Percentiles rank a stretch among this genome's conserved stretches.
phyloP scores from a whole-genome alignment of 2,113 vertebrate species.

The Ceratotherium simum region DNA sequence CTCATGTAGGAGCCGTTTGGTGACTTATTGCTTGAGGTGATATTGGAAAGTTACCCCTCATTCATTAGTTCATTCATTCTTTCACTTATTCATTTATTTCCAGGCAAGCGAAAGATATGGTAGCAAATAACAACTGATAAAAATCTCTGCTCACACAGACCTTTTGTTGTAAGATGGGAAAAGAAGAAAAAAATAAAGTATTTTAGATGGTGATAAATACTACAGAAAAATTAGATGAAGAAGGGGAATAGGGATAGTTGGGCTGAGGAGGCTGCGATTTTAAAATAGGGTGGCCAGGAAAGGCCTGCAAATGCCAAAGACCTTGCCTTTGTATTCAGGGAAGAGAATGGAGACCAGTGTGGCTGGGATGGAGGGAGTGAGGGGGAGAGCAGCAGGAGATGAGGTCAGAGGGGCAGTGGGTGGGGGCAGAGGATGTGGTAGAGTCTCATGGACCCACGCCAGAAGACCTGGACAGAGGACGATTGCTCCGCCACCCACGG shows the following conservation, averaged over 20 bases:
- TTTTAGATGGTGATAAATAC: not conserved
- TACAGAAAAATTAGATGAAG: not conserved
- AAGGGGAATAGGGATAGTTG: not conserved
- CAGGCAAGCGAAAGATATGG: not conserved
- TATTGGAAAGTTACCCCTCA: not conserved
- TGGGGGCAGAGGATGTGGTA: rapidly evolving
- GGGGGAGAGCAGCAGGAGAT: not conserved
- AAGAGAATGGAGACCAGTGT: not conserved
- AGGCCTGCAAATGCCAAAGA: not conserved
- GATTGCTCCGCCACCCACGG: rapidly evolving
- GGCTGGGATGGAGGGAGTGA: too few species aligned
- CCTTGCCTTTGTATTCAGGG: not conserved
- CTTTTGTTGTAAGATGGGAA: not conserved
- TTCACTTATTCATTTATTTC: not conserved
- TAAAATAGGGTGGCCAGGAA: not conserved
- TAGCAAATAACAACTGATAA: not conserved
- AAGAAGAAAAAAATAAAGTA: not conserved
- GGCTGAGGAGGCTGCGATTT: not conserved
- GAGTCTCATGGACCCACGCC: not conserved
- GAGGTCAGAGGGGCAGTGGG: too few species aligned
- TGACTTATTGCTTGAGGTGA: too few species aligned
- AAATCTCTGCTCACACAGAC: not conserved
- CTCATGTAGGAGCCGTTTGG: not conserved
- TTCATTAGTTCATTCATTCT: not conserved
- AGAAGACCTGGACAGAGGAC: not conserved